A percentile compares a stretch with the other conserved stretches of the same genome.
Conservation (phyloP, 2,888 invertebrate species). For the Campoletis raptor region DNA sequence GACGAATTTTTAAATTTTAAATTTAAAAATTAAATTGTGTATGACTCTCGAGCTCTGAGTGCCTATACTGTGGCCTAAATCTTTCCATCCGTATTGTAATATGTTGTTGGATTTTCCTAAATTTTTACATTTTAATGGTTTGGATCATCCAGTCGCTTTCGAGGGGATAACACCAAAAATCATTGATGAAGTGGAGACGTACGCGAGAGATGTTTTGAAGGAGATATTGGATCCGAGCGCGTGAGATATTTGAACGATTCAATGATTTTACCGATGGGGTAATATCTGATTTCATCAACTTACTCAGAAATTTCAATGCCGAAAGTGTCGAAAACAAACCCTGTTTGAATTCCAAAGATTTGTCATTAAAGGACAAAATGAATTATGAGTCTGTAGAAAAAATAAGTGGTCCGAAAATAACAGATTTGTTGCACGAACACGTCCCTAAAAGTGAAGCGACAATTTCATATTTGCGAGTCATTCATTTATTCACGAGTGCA, state of each 20-base stretch:
- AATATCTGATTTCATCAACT: no score
- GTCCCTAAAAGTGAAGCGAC: constrained; percentile 62
- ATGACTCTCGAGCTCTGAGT: not conserved
- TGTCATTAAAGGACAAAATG: constrained; percentile 56
- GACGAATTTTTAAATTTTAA: not conserved
- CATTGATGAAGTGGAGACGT: constrained; percentile 42
- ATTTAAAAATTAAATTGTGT: no score
- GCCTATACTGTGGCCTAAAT: not conserved
- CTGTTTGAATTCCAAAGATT: not conserved
- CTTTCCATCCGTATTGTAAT: not conserved
- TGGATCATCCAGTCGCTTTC: constrained; percentile 48
- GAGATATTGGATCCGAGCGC: constrained; percentile 39
- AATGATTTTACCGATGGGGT: no score
- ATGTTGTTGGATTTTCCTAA: not conserved
- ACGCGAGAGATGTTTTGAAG: constrained; percentile 43
- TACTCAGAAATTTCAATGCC: no score
- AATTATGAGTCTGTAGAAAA: constrained; percentile 57
- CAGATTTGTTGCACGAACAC: constrained; percentile 36
- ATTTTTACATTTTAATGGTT: constrained; percentile 31
- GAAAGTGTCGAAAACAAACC: no score
- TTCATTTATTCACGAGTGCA: constrained; percentile 49
- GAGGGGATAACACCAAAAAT: constrained; percentile 31
- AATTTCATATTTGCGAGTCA: constrained; percentile 57
- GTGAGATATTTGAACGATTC: no score
- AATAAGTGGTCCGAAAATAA: constrained; percentile 48